Percentiles rank a stretch among this genome's conserved stretches.
Conservation (phyloP, 1,140 invertebrate species). For the Neotoxoptera formosana region DNA sequence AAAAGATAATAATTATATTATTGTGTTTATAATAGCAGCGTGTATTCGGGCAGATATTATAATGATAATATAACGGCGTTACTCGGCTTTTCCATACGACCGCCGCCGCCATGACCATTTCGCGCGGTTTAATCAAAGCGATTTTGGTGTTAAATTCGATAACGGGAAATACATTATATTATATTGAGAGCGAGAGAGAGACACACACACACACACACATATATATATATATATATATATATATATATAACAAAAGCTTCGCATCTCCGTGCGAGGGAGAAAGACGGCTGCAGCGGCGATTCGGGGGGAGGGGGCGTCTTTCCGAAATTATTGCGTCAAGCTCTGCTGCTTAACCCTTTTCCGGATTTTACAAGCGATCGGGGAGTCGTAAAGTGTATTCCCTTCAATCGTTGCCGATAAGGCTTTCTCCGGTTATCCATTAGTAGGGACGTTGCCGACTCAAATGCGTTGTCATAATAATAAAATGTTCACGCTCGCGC, state of each 20-base stretch:
- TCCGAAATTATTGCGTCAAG: conserved; percentile 54
- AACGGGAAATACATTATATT: not conserved
- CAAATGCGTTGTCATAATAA: conserved; percentile 27
- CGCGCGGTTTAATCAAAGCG: not conserved
- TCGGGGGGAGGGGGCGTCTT: conserved; percentile 20
- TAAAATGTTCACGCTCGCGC: conserved; percentile 43
- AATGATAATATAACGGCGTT: not conserved
- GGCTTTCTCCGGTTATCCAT: conserved; percentile 40
- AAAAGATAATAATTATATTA: not conserved
- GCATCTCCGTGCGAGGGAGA: too few species aligned
- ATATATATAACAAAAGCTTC: too few species aligned
- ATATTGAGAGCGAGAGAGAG: not conserved
- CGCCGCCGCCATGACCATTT: not conserved
- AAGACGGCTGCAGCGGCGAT: not conserved
- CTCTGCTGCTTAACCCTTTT: conserved; percentile 53
- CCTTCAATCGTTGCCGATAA: conserved; percentile 54
- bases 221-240: too few species aligned
- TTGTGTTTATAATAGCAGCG: not conserved
- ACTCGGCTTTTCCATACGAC: not conserved
- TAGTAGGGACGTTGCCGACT: conserved; percentile 17
- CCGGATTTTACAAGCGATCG: conserved; percentile 56
- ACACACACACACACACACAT: not conserved
- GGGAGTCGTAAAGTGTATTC: conserved; percentile 55
- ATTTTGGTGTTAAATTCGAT: conserved; percentile 22
- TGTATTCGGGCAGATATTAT: not conserved